These are phyloP conservation scores for Glaucomys volans DNA, from an alignment of 2,113 vertebrate genomes.

Conservation along the genomic window DNA sequence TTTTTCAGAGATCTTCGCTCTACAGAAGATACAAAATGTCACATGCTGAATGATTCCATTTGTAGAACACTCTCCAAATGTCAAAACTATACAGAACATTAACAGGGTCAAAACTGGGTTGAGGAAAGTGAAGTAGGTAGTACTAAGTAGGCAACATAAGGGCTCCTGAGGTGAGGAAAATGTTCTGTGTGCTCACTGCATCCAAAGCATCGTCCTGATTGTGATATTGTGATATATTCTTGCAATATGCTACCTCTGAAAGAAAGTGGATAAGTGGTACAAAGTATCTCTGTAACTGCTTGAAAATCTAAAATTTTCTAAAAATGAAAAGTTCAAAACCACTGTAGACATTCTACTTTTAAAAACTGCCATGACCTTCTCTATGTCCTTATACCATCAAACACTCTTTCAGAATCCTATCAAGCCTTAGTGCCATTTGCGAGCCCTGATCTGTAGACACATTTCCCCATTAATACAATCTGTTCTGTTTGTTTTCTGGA, in stretches of 20 bases:
- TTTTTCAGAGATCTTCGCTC: background rate
- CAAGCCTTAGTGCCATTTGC: background rate
- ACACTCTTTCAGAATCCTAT: background rate
- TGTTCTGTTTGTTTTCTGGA: background rate
- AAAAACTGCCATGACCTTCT: background rate
- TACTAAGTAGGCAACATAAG: background rate
- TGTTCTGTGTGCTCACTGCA: rapidly evolving
- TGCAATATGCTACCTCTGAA: background rate
- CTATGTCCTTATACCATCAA: background rate
- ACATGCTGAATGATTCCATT: background rate
- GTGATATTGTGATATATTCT: background rate
- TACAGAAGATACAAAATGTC: background rate
- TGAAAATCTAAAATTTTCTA: background rate
- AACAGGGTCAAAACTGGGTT: background rate
- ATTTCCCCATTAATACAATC: background rate
- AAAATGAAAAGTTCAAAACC: background rate
- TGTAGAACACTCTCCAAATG: background rate
- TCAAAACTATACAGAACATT: background rate
- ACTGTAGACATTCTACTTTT: background rate
- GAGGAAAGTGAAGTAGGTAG: rapidly evolving
- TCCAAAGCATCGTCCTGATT: background rate
- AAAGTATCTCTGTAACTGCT: background rate
- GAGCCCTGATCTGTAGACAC: background rate
- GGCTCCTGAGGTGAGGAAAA: background rate
- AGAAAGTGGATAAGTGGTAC: background rate